A percentile compares a stretch with the other conserved stretches of the same genome.
Conservation (phyloP, 2,888 invertebrate genomes). For the Hirtodrosophila duncani region DNA sequence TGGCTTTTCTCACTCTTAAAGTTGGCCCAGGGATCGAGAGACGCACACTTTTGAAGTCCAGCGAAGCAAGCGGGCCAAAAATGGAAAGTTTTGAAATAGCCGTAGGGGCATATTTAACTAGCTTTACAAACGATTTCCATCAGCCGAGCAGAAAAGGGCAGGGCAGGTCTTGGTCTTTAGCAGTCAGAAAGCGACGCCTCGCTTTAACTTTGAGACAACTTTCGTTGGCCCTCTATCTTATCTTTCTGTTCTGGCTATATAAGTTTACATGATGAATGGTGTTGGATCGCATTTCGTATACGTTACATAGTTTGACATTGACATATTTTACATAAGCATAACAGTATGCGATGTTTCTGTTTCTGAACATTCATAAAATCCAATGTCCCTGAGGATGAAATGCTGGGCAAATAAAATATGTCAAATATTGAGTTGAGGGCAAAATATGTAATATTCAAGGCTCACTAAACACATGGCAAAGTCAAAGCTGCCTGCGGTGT, state of each 20-base stretch:
- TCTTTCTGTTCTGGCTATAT: constrained; percentile 21
- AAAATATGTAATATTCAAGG: too few species aligned
- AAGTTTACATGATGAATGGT: constrained; percentile 59
- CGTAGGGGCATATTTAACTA: constrained; percentile 68
- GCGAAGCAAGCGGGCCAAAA: constrained; percentile 3
- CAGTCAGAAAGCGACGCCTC: constrained; percentile 30
- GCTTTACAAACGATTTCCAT: constrained; percentile 51
- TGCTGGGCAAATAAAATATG: constrained; percentile 25
- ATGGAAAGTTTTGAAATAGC: constrained; percentile 51
- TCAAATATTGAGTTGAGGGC: constrained; percentile 10
- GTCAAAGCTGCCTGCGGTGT: too few species aligned
- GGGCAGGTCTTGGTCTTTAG: constrained; percentile 25
- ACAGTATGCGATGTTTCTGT: constrained; percentile 56
- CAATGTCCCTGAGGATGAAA: constrained; percentile 24
- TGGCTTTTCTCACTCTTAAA: constrained; percentile 48
- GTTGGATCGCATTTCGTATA: constrained; percentile 43
- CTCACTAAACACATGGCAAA: too few species aligned
- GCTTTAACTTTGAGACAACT: constrained; percentile 59
- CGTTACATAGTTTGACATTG: constrained; percentile 62
- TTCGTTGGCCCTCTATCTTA: constrained; percentile 40
- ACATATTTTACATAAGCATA: constrained; percentile 62
- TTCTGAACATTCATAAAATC: too few species aligned
- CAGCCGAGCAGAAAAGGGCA: constrained; percentile 17
- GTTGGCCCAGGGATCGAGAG: constrained; percentile 29
- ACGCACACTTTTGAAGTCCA: constrained; percentile 37